Conservation (phyloP, 2,888 invertebrate genomes). For the Plebejus melissa region DNA sequence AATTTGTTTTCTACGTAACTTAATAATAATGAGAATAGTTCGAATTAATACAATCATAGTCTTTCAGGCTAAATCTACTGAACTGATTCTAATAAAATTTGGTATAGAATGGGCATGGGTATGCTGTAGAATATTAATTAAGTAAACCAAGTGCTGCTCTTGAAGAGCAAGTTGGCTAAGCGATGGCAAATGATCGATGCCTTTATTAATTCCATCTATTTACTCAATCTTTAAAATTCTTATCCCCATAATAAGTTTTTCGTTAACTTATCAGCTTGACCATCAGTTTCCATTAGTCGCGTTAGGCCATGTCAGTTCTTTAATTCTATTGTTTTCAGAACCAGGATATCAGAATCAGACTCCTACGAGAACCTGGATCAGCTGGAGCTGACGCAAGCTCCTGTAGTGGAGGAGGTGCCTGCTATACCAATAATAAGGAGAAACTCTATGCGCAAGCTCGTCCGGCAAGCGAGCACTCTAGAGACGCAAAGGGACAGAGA, state of each 20-base stretch:
- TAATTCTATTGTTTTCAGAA: slow-evolving; percentile 58
- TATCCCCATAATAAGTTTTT: too few species aligned
- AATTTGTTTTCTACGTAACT: slow-evolving; percentile 24
- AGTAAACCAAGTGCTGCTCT: too few species aligned
- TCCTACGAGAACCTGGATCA: slow-evolving; percentile 88
- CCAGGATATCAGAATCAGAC: slow-evolving; percentile 67
- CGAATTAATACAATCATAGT: background rate
- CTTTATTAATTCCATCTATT: too few species aligned
- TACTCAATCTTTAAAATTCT: too few species aligned
- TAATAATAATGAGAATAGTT: background rate
- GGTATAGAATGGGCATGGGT: background rate
- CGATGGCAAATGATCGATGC: too few species aligned
- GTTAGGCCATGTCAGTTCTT: background rate
- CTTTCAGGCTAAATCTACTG: background rate
- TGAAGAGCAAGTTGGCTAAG: too few species aligned
- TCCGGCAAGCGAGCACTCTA: slow-evolving; percentile 88
- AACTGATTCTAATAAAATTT: background rate
- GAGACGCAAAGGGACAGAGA: slow-evolving; percentile 89
- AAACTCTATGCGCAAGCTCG: slow-evolving; percentile 83
- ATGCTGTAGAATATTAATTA: too few species aligned
- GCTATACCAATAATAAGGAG: slow-evolving; percentile 53
- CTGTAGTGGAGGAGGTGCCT: slow-evolving; percentile 50
- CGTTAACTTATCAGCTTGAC: background rate
- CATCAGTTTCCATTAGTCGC: background rate
- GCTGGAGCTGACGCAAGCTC: slow-evolving; percentile 67